These are phyloP conservation scores for Urophycis tenuis DNA, from an alignment of 2,797 vertebrate genomes.

Conservation along the genomic window DNA sequence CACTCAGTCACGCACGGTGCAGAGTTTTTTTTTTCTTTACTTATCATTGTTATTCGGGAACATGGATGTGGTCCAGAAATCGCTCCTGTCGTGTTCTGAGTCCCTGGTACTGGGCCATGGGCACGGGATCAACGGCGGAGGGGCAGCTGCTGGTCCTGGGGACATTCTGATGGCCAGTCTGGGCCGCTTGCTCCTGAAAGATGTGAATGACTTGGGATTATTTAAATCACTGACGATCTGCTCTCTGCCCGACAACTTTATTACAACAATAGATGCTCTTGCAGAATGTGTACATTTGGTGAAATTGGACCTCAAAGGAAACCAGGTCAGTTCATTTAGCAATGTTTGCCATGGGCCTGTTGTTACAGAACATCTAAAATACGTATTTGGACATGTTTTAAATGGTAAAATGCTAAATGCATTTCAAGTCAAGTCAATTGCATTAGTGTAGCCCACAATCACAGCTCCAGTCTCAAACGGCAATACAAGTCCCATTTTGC, in stretches of 20 bases:
- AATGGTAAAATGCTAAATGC: not conserved
- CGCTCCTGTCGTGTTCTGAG: slow-evolving; percentile 1
- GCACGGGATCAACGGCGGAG: not conserved
- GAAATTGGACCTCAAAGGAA: slow-evolving; percentile 67
- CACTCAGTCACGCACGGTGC: not conserved
- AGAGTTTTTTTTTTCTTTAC: not conserved
- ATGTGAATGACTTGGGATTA: slow-evolving; percentile 37
- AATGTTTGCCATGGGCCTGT: not conserved
- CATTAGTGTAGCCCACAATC: not conserved
- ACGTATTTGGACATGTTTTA: not conserved
- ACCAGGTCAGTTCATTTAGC: slow-evolving; percentile 49
- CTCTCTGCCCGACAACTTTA: slow-evolving; percentile 60
- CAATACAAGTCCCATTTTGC: not conserved
- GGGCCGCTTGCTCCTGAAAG: slow-evolving; percentile 48
- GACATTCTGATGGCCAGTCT: slow-evolving; percentile 17
- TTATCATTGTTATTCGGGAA: not conserved
- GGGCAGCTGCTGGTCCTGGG: not conserved
- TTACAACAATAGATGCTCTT: slow-evolving; percentile 57
- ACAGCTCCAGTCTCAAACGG: not conserved
- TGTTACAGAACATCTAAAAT: not conserved
- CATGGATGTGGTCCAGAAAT: slow-evolving; percentile 2
- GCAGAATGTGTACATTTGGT: slow-evolving; percentile 52
- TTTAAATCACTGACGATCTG: slow-evolving; percentile 58
- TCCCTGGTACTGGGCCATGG: not conserved
- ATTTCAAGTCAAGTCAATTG: not conserved